A percentile compares a stretch with the other conserved stretches of the same genome.
Conservation (phyloP, 2,113 vertebrate genomes). For the Panthera leo region DNA sequence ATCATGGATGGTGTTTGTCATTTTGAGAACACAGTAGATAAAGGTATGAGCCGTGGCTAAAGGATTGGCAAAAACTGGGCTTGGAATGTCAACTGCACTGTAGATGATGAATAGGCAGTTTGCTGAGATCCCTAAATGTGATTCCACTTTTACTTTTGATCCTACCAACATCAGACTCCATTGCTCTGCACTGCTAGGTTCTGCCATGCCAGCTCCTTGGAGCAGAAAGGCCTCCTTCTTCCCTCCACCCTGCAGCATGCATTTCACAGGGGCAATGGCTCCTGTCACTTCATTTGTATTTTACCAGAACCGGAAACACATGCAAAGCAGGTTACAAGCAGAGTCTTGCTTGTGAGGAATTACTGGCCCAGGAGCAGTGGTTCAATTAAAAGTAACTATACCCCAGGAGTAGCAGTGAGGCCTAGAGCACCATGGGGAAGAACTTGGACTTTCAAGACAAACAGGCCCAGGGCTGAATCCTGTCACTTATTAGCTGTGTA, state of each 20-base stretch:
- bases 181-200: not conserved
- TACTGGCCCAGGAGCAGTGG: not conserved
- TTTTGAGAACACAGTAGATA: not conserved
- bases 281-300: not conserved
- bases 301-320: not conserved
- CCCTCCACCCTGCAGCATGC: not conserved
- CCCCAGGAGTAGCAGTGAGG: not conserved
- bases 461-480: not conserved
- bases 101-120: not conserved
- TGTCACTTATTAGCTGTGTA: too few species aligned
- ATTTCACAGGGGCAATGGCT: not conserved
- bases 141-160: not conserved
- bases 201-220: not conserved
- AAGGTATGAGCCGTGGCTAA: not conserved
- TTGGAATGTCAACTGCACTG: not conserved
- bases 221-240: not conserved
- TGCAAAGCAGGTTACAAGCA: not conserved
- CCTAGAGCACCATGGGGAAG: not conserved
- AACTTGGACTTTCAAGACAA: not conserved
- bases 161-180: not conserved
- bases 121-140: accelerated
- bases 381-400: not conserved
- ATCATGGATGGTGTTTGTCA: not conserved
- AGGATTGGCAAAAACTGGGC: not conserved
- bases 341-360: not conserved